Evolutionary conservation across 2,888 invertebrate genomes (phyloP).

Genomic region (Volucella bombylans): DNA sequence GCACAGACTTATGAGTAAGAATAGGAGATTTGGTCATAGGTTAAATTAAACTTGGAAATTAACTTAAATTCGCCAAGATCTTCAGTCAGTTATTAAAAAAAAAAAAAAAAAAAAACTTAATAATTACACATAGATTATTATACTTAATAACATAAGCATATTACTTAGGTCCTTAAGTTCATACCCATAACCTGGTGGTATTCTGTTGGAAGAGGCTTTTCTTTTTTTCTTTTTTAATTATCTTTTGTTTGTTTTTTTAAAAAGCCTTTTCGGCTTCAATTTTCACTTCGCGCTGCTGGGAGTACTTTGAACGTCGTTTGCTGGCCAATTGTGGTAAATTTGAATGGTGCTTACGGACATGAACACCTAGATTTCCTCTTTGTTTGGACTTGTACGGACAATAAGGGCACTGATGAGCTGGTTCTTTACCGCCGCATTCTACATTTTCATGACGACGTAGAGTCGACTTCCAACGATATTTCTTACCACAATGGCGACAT

Average conservation of each 20-base stretch:
- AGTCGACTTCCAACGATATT: constrained; percentile 93
- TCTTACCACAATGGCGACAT: constrained; percentile 91
- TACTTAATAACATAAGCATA: not conserved
- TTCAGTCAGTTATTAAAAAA: constrained; percentile 31
- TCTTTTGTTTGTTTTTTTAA: not conserved
- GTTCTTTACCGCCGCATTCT: constrained; percentile 91
- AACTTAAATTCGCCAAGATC: not conserved
- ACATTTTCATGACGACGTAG: constrained; percentile 91
- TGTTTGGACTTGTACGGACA: constrained; percentile 90
- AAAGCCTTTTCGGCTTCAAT: constrained; percentile 72
- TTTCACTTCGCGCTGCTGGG: constrained; percentile 76
- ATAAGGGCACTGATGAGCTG: constrained; percentile 90
- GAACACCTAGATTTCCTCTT: constrained; percentile 90
- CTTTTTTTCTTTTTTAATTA: no score
- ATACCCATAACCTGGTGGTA: constrained; percentile 14
- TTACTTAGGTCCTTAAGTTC: constrained; percentile 16
- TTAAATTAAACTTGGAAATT: not conserved
- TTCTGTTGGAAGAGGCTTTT: not conserved
- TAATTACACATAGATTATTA: constrained; percentile 31
- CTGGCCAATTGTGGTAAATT: constrained; percentile 80
- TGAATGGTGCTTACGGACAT: constrained; percentile 89
- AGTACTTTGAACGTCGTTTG: constrained; percentile 80
- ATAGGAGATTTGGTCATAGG: not conserved
- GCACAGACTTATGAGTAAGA: constrained; percentile 30
- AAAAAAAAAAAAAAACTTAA: constrained; percentile 21